Base-by-base conservation (phyloP, 1,140 invertebrate species). In the Dendroctonus valens region DNA sequence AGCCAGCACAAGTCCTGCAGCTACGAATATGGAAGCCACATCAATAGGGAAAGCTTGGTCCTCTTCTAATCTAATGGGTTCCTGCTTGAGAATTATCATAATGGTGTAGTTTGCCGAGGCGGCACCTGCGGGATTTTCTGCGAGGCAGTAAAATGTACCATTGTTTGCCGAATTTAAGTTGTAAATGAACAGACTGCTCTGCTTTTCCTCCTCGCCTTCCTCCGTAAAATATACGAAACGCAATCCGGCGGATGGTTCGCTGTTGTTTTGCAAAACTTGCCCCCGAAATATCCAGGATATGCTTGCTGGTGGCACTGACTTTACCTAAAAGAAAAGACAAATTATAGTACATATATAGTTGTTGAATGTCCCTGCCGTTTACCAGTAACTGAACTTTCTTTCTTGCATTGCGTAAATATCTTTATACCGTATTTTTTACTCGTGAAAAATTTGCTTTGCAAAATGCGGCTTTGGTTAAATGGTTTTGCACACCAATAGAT, bases 271-370 rank as follows among this genome's bases (percentile, higher is more conserved):
- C 72, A 90, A 82, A 60, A 87, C 79, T 73, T 89, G 85, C 3
- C 88, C 90, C 69, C 91, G 89, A 77, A 91, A 91, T 72, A 85
- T 85, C 92, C 91, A 94, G 0, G 86, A 83, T 12, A 92, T 83
- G 72, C 85, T 87, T 0, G 91, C 88, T 74, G 88, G 86, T 0
- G 91, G 91, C 14, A 89, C 83, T n/a, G 91, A 90, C 9, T 87
- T 85, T 0, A 93, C 89, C 64, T 66, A 15, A 11, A 59, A 59
- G 11, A 64, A 64, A 26, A 54, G 26, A n/a, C 12, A 46, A 46
- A 12, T 46, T 26, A 26, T 26, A 26, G 1, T 26, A n/a, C n/a
- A n/a, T n/a, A 3, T 26, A 26, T 26, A 3, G 26, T 26, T 26
- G 1, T 26, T 26, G 26, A 26, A 3, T 26, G 3, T 26, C 3